phyloP scores from a whole-genome alignment of 2,888 invertebrate species.

The Dynastes grantii region DNA sequence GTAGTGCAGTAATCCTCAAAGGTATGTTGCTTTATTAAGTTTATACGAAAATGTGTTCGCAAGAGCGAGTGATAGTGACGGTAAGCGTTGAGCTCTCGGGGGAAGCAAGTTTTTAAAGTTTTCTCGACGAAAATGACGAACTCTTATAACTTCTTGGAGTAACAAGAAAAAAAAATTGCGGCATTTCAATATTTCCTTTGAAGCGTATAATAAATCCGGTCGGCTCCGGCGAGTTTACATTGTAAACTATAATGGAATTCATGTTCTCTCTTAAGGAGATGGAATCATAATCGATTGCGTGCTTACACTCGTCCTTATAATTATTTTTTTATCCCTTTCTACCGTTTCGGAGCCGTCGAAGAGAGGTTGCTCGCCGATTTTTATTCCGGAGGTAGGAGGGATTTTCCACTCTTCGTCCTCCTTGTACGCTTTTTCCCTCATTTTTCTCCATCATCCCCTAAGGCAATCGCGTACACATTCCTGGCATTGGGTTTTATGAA shows the following conservation, averaged over 20 bases:
- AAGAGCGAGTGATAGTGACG: background rate
- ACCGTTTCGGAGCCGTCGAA: background rate
- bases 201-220: slow-evolving; percentile 36
- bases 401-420: background rate
- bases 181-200: slow-evolving; percentile 38
- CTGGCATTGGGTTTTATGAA: slow-evolving; percentile 45
- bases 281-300: slow-evolving; percentile 28
- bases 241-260: slow-evolving; percentile 54
- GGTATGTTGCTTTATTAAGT: background rate
- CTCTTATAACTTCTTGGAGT: background rate
- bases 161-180: slow-evolving; percentile 18
- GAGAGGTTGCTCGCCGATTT: background rate
- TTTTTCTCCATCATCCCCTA: background rate
- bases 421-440: background rate
- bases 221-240: slow-evolving; percentile 52
- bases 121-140: background rate
- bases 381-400: background rate
- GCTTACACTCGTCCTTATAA: slow-evolving; percentile 40
- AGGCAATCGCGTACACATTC: slow-evolving; percentile 32
- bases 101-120: slow-evolving; percentile 38
- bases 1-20: background rate
- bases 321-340: slow-evolving; percentile 36
- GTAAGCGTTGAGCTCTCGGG: background rate
- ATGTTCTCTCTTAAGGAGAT: slow-evolving; percentile 48
- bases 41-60: background rate